A percentile compares a stretch with the other conserved stretches of the same genome.
These are phyloP conservation scores for Goniozus legneri DNA, from an alignment of 1,140 invertebrate species.

Conservation along the genomic window DNA sequence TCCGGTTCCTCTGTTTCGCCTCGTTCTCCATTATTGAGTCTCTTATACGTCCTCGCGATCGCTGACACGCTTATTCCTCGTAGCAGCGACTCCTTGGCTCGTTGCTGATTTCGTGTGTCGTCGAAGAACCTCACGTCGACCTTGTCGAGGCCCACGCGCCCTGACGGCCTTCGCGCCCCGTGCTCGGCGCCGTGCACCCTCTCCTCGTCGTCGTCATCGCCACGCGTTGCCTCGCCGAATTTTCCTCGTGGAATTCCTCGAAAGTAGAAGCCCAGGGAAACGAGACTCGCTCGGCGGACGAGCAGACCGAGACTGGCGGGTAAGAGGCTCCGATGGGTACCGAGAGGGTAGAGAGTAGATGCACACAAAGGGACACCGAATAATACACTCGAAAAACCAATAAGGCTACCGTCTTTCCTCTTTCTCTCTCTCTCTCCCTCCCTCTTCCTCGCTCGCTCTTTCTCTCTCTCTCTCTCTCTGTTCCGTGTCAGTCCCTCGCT, in stretches of 20 bases:
- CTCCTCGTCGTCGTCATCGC: constrained; percentile 1
- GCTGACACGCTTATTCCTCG: too few relatives aligned
- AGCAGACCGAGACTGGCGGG: constrained; percentile 4
- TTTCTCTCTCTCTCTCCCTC: constrained; percentile 2
- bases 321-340: not conserved
- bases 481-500: constrained; percentile 4
- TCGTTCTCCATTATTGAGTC: constrained; percentile 77
- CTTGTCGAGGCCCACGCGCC: constrained; percentile 10
- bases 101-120: too few relatives aligned
- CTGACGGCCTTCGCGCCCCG: too few relatives aligned
- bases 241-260: constrained; percentile 2
- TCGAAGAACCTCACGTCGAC: too few relatives aligned
- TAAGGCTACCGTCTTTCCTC: too few relatives aligned
- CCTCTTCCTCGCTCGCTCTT: not conserved
- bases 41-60: too few relatives aligned
- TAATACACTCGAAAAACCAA: too few relatives aligned
- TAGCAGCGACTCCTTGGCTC: too few relatives aligned
- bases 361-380: too few relatives aligned
- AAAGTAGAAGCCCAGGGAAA: not conserved
- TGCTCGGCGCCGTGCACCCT: not conserved
- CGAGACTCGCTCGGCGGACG: not conserved
- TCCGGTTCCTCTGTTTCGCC: constrained; percentile 73
- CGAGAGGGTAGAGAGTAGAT: too few relatives aligned
- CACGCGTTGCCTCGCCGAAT: not conserved
- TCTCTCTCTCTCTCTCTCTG: constrained; percentile 10